A percentile compares a stretch with the other conserved stretches of the same genome.
Conservation (phyloP, 2,113 vertebrate species). For the Donacobius atricapilla region DNA sequence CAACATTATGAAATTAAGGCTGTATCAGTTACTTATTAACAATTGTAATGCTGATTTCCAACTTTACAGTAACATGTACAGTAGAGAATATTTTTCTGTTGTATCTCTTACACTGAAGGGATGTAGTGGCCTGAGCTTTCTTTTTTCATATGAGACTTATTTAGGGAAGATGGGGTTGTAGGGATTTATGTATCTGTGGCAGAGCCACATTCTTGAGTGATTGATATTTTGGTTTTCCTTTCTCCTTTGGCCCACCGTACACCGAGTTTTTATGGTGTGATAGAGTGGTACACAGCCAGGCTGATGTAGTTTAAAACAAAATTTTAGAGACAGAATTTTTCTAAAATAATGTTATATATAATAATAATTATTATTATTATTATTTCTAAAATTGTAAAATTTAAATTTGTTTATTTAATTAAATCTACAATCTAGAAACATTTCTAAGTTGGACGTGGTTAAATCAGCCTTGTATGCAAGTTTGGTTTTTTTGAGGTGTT, state of each 20-base stretch:
- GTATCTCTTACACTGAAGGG: neutral
- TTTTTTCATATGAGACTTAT: neutral
- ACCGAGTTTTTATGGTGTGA: neutral
- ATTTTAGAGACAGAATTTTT: neutral
- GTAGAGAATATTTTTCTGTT: neutral
- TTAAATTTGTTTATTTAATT: neutral
- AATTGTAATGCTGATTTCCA: neutral
- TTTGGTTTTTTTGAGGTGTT: neutral
- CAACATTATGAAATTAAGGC: neutral
- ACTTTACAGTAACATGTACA: neutral
- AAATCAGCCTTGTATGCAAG: neutral
- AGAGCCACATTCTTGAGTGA: rapidly evolving
- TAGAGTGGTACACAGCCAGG: neutral
- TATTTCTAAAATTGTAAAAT: too few species aligned
- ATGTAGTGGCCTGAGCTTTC: neutral
- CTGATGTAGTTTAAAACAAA: neutral
- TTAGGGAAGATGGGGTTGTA: neutral
- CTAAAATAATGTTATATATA: neutral
- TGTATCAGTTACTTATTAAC: neutral
- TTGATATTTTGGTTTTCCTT: neutral
- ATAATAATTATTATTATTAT: neutral
- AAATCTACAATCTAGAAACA: neutral
- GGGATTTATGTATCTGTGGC: neutral
- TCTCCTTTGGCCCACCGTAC: neutral
- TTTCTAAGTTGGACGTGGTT: neutral